Percentiles rank a stretch among this genome's conserved stretches.
Evolutionary conservation across 2,888 invertebrate genomes (phyloP).

Genomic region (Taenaris catops): DNA sequence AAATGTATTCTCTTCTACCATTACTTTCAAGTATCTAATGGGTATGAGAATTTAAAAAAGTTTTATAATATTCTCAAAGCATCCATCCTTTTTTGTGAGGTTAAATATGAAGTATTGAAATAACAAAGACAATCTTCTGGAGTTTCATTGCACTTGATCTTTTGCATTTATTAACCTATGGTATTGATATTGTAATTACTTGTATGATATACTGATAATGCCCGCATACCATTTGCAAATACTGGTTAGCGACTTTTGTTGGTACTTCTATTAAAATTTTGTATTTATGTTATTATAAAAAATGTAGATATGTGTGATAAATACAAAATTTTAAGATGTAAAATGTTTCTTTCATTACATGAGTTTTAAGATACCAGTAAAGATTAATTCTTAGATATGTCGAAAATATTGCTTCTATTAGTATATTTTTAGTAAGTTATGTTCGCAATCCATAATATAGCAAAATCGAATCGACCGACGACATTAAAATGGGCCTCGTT

Average conservation of each 20-base stretch:
- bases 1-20: slow-evolving; percentile 56
- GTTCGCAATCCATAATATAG: slow-evolving; percentile 67
- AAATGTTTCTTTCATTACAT: slow-evolving; percentile 70
- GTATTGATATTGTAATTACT: slow-evolving; percentile 80
- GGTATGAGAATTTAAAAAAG: slow-evolving; percentile 38
- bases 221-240: slow-evolving; percentile 73
- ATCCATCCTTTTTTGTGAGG: slow-evolving; percentile 51
- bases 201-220: slow-evolving; percentile 78
- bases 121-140: slow-evolving; percentile 47
- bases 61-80: slow-evolving; percentile 36
- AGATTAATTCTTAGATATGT: slow-evolving; percentile 62
- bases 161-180: slow-evolving; percentile 81
- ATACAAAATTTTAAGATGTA: slow-evolving; percentile 79
- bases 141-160: slow-evolving; percentile 78
- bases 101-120: slow-evolving; percentile 57
- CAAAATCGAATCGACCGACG: slow-evolving; percentile 58
- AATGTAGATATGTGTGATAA: slow-evolving; percentile 79
- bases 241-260: slow-evolving; percentile 78
- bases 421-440: slow-evolving; percentile 70
- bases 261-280: slow-evolving; percentile 77
- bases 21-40: slow-evolving; percentile 49
- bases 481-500: slow-evolving; percentile 58
- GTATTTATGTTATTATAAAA: slow-evolving; percentile 80
- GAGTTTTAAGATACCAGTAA: slow-evolving; percentile 69
- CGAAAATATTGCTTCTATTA: slow-evolving; percentile 71